A percentile compares a stretch with the other conserved stretches of the same genome.
These are phyloP conservation scores for Enteromius radiatus DNA, from an alignment of 2,797 vertebrate species.

Conservation along the genomic window DNA sequence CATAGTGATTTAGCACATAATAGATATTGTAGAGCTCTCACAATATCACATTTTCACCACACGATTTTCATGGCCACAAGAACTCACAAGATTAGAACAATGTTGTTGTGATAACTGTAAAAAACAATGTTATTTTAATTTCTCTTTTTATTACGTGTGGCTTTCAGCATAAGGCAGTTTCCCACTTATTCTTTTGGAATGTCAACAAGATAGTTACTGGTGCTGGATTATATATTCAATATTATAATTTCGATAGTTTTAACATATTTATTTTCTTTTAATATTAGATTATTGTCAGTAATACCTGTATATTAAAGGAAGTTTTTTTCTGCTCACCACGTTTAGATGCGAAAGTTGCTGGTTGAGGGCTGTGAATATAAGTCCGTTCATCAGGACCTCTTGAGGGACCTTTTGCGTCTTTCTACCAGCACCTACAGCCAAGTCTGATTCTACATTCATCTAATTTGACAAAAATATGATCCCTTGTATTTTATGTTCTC, in stretches of 20 bases:
- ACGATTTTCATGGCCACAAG: background rate
- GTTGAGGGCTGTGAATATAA: conserved; percentile 95
- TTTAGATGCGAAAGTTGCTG: conserved; percentile 90
- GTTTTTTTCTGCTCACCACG: conserved; percentile 10
- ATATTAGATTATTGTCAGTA: background rate
- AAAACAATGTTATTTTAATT: background rate
- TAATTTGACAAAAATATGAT: background rate
- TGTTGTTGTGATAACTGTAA: background rate
- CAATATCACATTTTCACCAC: background rate
- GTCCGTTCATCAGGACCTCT: conserved; percentile 89
- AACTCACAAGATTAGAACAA: too few species aligned
- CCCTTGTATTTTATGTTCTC: background rate
- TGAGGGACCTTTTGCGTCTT: conserved; percentile 91
- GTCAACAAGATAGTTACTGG: background rate
- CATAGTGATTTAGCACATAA: background rate
- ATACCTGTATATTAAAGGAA: background rate
- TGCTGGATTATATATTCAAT: background rate
- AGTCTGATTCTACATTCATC: conserved; percentile 70
- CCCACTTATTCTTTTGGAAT: background rate
- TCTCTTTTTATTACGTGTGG: background rate
- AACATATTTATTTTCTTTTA: background rate
- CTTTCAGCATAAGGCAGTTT: background rate
- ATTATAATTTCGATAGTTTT: background rate
- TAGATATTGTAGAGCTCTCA: background rate
- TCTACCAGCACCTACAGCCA: conserved; percentile 97